Base-by-base conservation (phyloP, 1,140 invertebrate species). In the Papilio aristodemus region DNA sequence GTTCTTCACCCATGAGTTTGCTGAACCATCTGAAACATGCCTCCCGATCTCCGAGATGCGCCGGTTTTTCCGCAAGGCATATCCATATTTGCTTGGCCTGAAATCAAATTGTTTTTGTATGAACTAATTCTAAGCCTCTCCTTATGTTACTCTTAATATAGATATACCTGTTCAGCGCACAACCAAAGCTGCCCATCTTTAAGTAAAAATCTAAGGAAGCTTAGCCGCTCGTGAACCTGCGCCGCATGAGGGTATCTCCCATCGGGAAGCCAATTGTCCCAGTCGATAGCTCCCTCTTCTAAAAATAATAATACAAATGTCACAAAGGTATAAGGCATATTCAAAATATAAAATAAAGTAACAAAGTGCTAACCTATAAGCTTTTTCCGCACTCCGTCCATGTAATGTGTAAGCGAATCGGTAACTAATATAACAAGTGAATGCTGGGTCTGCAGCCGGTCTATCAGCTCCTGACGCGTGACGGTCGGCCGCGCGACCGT, bases 11-110 rank as follows among this genome's bases (percentile, higher is more conserved):
- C 98, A 99, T 99, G 62, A 99, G 91, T 92, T 99, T 98, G n/a
- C 97, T 97, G 92, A 99, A 99, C 98, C 98, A 99, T 96, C 98
- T 97, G 91, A 99, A 99, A 92, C 98, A 99, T 4, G 97, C 96
- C 90, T 99, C 98, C 46, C 98, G 93, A 91, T 99, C 98, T 3
- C 95, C 95, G 3, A 95, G 92, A 88, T 98, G 98, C 1, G 98
- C 97, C 7, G 97, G 97, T 82, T 95, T 96, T 87, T 99, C 97
- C 11, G 98, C 97, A 57, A 99, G 92, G 89, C 97, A 98, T 76
- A 97, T 95, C 98, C 98, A 99, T 75, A 99, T 98, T 93, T 98
- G 97, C 87, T 98, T 97, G 1, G 98, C 98, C 91, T 92, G 70
- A 66, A 72, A 66, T 69, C 10, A 38, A 60, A 13, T 41, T 32